phyloP scores from a whole-genome alignment of 2,113 vertebrate genomes.

The Channa argus region DNA sequence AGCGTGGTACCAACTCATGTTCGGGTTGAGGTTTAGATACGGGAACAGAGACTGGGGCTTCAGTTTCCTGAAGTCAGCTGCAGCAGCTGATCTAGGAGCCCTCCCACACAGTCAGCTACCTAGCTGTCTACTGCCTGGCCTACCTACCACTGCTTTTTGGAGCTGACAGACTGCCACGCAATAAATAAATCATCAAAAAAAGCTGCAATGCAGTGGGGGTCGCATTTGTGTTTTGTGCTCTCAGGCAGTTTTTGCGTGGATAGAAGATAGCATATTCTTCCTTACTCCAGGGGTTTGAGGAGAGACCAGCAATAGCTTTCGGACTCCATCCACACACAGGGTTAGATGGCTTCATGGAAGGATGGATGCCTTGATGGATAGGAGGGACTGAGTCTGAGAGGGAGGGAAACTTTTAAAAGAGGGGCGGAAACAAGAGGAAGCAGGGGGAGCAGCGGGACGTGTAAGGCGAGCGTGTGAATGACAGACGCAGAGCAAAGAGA shows the following conservation, averaged over 20 bases:
- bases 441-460: constrained; percentile 58
- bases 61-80: constrained; percentile 59
- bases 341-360: constrained; percentile 61
- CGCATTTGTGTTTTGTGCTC: constrained; percentile 63
- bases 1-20: constrained; percentile 58
- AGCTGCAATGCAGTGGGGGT: constrained; percentile 82
- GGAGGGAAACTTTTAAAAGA: constrained; percentile 73
- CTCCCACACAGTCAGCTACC: constrained; percentile 67
- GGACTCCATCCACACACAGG: constrained; percentile 49
- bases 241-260: constrained; percentile 65
- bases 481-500: constrained; percentile 70
- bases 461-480: constrained; percentile 73
- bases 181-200: constrained; percentile 83
- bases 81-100: constrained; percentile 66
- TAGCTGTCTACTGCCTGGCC: constrained; percentile 60
- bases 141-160: constrained; percentile 73
- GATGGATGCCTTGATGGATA: constrained; percentile 70
- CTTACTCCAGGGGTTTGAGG: constrained; percentile 48
- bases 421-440: constrained; percentile 75
- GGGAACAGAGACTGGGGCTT: constrained; percentile 37
- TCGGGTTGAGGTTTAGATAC: constrained; percentile 53
- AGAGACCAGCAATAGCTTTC: constrained; percentile 49
- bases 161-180: constrained; percentile 79
- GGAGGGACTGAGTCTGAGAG: constrained; percentile 66
- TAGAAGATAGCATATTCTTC: constrained; percentile 69